Conservation (phyloP, 1,140 invertebrate genomes). For the Tetraneura akinire region DNA sequence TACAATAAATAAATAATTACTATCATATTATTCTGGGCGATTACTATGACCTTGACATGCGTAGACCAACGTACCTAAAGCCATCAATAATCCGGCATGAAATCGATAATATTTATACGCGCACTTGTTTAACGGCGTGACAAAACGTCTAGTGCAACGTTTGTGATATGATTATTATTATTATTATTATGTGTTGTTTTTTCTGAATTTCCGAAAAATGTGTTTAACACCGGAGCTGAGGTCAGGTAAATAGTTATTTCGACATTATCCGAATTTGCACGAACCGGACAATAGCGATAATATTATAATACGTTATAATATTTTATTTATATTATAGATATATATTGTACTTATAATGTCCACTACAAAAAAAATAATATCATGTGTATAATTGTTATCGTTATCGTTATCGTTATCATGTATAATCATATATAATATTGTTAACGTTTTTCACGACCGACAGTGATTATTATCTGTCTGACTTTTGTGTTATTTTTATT, state of each 20-base stretch:
- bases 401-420: too few species aligned
- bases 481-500: too few species aligned
- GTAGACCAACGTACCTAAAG: background rate
- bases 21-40: too few species aligned
- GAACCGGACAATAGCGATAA: constrained; percentile 37
- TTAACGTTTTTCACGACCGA: background rate
- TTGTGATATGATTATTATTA: constrained; percentile 12
- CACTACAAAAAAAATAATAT: too few species aligned
- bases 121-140: constrained; percentile 37
- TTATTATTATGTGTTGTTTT: constrained; percentile 41
- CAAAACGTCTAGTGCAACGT: constrained; percentile 36
- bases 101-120: constrained; percentile 42
- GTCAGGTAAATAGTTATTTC: background rate
- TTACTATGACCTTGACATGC: constrained; percentile 24
- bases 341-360: too few species aligned
- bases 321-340: too few species aligned
- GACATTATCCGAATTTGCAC: constrained; percentile 28
- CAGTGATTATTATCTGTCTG: background rate
- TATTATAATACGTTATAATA: too few species aligned
- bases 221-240: background rate
- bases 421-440: background rate
- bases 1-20: too few species aligned
- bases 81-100: constrained; percentile 32
- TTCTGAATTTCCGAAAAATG: background rate
- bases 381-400: background rate